phyloP scores from a whole-genome alignment of 2,797 vertebrate species.

The Myotis myotis region DNA sequence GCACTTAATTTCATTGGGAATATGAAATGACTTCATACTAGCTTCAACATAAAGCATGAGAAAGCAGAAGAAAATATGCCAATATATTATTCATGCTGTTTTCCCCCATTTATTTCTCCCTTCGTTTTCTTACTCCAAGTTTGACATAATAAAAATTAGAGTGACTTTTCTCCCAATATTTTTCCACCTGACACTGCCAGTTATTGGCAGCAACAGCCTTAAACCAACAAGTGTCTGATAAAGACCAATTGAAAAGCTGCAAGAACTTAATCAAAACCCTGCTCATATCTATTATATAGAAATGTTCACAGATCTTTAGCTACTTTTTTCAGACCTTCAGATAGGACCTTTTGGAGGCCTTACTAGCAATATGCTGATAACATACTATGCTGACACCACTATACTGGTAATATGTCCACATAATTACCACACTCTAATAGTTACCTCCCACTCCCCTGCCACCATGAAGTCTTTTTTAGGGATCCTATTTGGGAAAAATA shows the following conservation, averaged over 20 bases:
- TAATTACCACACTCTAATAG: neutral
- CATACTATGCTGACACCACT: fast-evolving
- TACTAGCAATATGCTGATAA: neutral
- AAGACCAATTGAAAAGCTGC: neutral
- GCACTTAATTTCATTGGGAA: neutral
- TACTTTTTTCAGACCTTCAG: neutral
- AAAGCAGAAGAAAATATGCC: neutral
- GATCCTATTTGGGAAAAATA: neutral
- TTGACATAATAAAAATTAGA: constrained; percentile 20
- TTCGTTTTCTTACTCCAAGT: neutral
- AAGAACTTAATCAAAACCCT: neutral
- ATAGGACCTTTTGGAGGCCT: neutral
- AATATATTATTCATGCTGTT: neutral
- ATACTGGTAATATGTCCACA: neutral
- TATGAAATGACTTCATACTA: neutral
- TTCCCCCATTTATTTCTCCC: constrained; percentile 18
- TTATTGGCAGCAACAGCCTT: neutral
- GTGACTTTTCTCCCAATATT: neutral
- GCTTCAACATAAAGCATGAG: neutral
- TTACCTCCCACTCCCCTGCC: neutral
- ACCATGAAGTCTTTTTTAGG: neutral
- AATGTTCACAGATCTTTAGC: neutral
- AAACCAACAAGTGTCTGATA: neutral
- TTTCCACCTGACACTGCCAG: neutral
- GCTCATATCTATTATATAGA: neutral